Base-by-base conservation (phyloP, 2,797 vertebrate species). In the Chaetodon trifasciatus region DNA sequence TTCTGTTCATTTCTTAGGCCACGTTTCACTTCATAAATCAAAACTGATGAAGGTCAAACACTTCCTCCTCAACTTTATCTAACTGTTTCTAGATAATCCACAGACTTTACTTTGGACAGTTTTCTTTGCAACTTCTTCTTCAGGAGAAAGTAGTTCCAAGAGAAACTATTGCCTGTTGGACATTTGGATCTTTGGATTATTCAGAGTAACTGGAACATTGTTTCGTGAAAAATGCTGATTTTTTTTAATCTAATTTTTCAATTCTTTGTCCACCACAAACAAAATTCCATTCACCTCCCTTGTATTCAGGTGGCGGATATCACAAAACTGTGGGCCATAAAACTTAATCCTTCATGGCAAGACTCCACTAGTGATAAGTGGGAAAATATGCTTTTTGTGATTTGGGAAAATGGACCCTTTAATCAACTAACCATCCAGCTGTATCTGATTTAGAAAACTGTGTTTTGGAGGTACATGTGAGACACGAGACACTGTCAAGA, bases 61-160 rank as follows among this genome's bases (percentile, higher is more conserved):
- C 23, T 62, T 84, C 46, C 32, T 60, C 12, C 5, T 1, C 24
- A 78, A 44, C 58, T 55, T 79, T 69, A 79, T 89, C 46, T 23
- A 21, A 46, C 40, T 64, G 64, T 49, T 12, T 39, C 23, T 5
- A 46, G 66, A 76, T 73, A 68, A 61, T 75, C 19, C 57, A 44
- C 73, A 91, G 81, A 88, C 85, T 88, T 87, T 87, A 79, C 50
- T 85, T 85, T 86, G 78, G 87, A 80, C n/a, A 19, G 23, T 71
- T 73, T 71, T 83, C 53, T 70, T 46, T 2, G 13, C 42, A 56
- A 44, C 50, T 42, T 79, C 65, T 78, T 79, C 66, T 65, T 67
- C 68, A 46, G 42, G 47, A 70, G 44, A 67, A 57, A 50, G 47
- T 40, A 1, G 35, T 3, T 79, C 57, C 64, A 78, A 76, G 32